Base-by-base conservation (phyloP, 2,797 vertebrate species). In the Falco columbarius region DNA sequence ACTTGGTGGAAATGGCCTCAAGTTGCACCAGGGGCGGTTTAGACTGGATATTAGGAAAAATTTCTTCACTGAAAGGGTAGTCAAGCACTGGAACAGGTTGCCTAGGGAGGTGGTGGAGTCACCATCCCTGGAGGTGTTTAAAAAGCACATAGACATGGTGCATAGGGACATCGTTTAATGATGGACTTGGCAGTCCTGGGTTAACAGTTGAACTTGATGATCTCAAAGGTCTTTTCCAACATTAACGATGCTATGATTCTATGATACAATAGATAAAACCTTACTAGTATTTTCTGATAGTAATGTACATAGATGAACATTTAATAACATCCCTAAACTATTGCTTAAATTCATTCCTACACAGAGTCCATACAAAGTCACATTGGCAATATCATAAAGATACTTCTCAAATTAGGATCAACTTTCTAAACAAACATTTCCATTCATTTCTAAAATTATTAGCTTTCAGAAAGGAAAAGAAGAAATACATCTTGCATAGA, bases 401-500 rank as follows among this genome's bases (percentile, higher is more conserved):
- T 47, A 67, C 29, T 56, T 68, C 36, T 74, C 38, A 68, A 63
- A 93, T 47, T 63, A 67, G 62, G 62, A 80, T 58, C 34, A 62
- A 63, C 30, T 86, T 38, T 30, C 40, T 82, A 67, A 92, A 89
- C 18, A 61, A 86, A n/a, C 34, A 67, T 49, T 91, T 88, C 44
- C 32, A 89, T 87, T 86, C 89, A 58, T 87, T 92, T 89, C 77
- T 81, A 84, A 87, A 93, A 88, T 85, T 42, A 83, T 30, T 56
- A 52, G 26, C 38, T 76, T 89, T 89, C 65, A 75, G 34, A 86
- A 52, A 81, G n/a, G n/a, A 83, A 85, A 52, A 55, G 3, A 56
- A 93, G 61, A 94, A 93, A 67, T n/a, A 49, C 4, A 80, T 56
- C 62, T 55, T 65, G 17, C 1, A 3, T 19, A 62, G 79, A 51